Base-by-base conservation (phyloP, 2,888 invertebrate genomes). In the Melikaiella ostensackeni region DNA sequence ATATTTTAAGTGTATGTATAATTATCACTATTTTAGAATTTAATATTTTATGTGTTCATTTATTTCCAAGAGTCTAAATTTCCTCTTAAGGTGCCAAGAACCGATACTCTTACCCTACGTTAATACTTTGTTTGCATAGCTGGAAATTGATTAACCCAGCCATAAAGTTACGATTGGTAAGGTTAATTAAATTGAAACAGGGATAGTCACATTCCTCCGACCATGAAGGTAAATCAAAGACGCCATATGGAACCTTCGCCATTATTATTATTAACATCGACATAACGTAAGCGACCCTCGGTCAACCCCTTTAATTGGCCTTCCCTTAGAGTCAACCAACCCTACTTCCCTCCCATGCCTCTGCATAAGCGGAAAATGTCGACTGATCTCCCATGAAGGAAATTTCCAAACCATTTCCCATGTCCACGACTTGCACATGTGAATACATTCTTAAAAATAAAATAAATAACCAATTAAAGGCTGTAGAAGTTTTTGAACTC, bases 231-330 rank as follows among this genome's bases (percentile, higher is more conserved):
- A 35, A 75, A 27, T 38, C 59, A 9, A 55, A 38, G 24, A 27
- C 82, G 79, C 82, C 83, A 85, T 86, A 84, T 85, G 83, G 82
- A 57, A 76, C 76, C 79, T 81, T 76, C 78, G 11, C 19, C 62
- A 50, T 74, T 63, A 76, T 74, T 77, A 80, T 79, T 80, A 77
- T 63, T 73, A 75, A 75, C 50, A 76, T 76, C 46, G 19, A n/a
- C n/a, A n/a, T n/a, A n/a, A n/a, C n/a, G n/a, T n/a, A n/a, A n/a
- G n/a, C n/a, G n/a, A n/a, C n/a, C n/a, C n/a, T n/a, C n/a, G n/a
- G n/a, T n/a, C n/a, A n/a, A 42, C 82, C 55, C 77, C 73, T 73
- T 77, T 75, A 76, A 66, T 80, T 81, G 80, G 83, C 76, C 76
- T 77, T 77, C 76, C 75, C 64, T 64, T 79, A 80, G 81, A 82